Conservation (phyloP, 2,113 vertebrate species). For the Cervus canadensis region DNA sequence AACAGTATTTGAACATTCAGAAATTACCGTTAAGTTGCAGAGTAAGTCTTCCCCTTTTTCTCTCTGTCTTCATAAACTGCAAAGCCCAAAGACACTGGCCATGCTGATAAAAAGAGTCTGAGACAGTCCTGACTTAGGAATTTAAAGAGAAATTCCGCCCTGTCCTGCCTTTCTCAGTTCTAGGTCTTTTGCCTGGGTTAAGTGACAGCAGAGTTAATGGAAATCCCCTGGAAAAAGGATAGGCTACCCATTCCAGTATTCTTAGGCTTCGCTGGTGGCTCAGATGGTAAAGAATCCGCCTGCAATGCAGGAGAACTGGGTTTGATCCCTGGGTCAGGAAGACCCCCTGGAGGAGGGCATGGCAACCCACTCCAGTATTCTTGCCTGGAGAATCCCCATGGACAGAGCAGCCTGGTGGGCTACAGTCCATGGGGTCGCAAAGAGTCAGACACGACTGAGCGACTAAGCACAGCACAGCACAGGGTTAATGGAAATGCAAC, state of each 20-base stretch:
- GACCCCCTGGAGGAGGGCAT: background rate
- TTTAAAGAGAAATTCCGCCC: background rate
- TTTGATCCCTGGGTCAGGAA: background rate
- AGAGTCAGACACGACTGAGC: background rate
- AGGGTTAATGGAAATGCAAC: background rate
- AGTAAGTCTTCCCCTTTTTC: background rate
- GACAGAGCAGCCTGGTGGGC: background rate
- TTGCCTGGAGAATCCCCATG: background rate
- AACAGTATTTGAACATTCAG: too few relatives aligned
- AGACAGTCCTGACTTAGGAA: background rate
- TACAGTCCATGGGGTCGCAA: background rate
- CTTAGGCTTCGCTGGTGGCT: background rate
- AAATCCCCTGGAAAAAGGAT: background rate
- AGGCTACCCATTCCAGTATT: background rate
- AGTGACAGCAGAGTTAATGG: background rate
- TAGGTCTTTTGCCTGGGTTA: background rate
- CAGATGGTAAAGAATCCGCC: background rate
- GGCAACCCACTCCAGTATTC: background rate
- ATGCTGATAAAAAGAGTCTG: background rate
- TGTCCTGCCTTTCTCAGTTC: background rate
- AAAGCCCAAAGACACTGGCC: background rate
- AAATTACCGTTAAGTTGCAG: background rate
- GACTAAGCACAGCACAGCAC: background rate
- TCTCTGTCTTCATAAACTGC: background rate
- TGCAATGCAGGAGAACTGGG: background rate